phyloP scores from a whole-genome alignment of 2,797 vertebrate genomes.

The Adrianichthys oophorus region DNA sequence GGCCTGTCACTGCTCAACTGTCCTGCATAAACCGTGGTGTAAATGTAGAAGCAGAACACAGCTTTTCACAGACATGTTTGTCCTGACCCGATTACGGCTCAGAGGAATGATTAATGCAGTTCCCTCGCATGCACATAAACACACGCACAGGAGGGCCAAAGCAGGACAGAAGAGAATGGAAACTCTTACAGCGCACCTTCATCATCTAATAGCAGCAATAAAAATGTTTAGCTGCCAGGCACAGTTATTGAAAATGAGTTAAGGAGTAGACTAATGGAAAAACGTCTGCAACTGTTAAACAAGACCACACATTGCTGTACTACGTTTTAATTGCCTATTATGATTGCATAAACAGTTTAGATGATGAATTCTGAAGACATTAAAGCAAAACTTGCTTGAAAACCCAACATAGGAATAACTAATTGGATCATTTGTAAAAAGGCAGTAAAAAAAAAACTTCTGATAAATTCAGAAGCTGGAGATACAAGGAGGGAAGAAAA shows the following conservation, averaged over 20 bases:
- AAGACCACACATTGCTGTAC: slow-evolving; percentile 34
- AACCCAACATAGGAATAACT: not conserved
- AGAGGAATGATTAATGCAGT: slow-evolving; percentile 53
- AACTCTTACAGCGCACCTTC: slow-evolving; percentile 67
- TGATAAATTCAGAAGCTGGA: not conserved
- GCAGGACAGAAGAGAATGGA: slow-evolving; percentile 63
- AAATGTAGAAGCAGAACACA: slow-evolving; percentile 31
- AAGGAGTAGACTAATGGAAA: slow-evolving; percentile 51
- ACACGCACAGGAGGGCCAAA: slow-evolving; percentile 16
- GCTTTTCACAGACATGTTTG: slow-evolving; percentile 51
- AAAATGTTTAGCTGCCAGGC: slow-evolving; percentile 59
- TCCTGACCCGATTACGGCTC: slow-evolving; percentile 45
- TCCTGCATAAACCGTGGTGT: slow-evolving; percentile 2
- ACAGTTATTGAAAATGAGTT: slow-evolving; percentile 56
- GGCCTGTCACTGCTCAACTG: slow-evolving; percentile 23
- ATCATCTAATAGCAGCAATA: slow-evolving; percentile 63
- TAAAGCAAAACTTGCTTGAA: not conserved
- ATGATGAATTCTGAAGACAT: slow-evolving; percentile 32
- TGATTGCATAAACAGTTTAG: slow-evolving; percentile 35
- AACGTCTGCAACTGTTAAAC: slow-evolving; percentile 44
- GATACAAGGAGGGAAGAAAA: not conserved
- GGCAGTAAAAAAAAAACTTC: not conserved
- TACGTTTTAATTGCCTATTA: slow-evolving; percentile 37
- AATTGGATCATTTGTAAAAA: slow-evolving; percentile 1
- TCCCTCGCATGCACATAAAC: slow-evolving; percentile 19